These are phyloP conservation scores for Tenthredo livida DNA, from an alignment of 2,888 invertebrate genomes.

Conservation along the genomic window DNA sequence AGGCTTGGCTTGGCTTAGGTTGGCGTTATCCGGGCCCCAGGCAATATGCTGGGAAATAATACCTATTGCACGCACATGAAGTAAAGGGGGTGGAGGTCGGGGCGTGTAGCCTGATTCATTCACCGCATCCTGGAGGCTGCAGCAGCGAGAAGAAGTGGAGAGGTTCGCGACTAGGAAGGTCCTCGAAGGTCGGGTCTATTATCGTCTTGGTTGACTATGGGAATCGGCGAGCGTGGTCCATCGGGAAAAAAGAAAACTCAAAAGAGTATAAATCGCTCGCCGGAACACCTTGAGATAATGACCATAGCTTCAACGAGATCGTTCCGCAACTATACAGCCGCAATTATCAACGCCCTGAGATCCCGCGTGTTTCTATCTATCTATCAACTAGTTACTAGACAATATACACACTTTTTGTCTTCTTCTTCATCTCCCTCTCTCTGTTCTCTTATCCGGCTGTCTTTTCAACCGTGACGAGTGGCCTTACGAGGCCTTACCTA, in stretches of 20 bases:
- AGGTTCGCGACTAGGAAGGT: slow-evolving; percentile 35
- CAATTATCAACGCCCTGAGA: slow-evolving; percentile 48
- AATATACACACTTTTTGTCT: background rate
- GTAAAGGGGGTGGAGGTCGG: slow-evolving; percentile 23
- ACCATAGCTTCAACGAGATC: slow-evolving; percentile 26
- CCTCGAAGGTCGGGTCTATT: slow-evolving; percentile 32
- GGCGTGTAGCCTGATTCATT: slow-evolving; percentile 41
- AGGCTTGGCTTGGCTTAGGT: background rate
- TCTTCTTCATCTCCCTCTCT: background rate
- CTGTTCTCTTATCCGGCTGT: background rate
- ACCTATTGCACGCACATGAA: slow-evolving; percentile 80
- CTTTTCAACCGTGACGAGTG: slow-evolving; percentile 45
- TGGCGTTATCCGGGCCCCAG: slow-evolving; percentile 50
- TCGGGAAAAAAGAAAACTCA: background rate
- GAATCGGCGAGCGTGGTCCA: background rate
- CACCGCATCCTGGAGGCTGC: slow-evolving; percentile 31
- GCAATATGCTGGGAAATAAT: slow-evolving; percentile 26
- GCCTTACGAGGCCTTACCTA: background rate
- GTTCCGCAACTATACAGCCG: background rate
- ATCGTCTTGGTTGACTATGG: background rate
- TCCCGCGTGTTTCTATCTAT: background rate
- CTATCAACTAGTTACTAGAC: background rate
- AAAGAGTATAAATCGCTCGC: background rate
- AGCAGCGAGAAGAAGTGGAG: background rate
- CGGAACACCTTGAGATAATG: slow-evolving; percentile 42